Conservation (phyloP, 2,888 invertebrate species). For the Caenorhabditis imperialis region DNA sequence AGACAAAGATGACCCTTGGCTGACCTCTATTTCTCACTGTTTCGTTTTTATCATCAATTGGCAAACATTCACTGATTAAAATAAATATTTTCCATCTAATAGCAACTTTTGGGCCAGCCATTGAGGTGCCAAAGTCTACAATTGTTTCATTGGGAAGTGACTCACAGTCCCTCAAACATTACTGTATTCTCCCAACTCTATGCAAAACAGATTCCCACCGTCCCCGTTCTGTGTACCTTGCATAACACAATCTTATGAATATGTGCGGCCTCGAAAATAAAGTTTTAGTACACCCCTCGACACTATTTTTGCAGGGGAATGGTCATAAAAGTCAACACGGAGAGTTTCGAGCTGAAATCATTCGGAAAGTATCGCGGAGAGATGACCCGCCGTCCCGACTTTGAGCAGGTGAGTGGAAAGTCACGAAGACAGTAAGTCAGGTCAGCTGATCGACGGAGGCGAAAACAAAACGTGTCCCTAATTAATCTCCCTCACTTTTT, state of each 20-base stretch:
- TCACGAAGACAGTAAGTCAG: background rate
- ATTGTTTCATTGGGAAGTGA: no score
- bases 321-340: constrained; percentile 47
- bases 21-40: no score
- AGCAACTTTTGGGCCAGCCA: no score
- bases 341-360: constrained; percentile 33
- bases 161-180: no score
- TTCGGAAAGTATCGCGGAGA: constrained; percentile 33
- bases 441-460: constrained; percentile 6
- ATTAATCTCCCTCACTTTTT: constrained; percentile 36
- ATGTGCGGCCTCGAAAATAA: no score
- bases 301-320: constrained; percentile 9
- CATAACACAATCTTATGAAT: no score
- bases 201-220: no score
- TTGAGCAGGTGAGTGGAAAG: constrained; percentile 21
- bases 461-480: constrained; percentile 36
- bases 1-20: no score
- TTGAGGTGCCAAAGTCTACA: no score
- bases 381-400: constrained; percentile 15
- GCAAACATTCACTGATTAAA: background rate
- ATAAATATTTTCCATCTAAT: background rate
- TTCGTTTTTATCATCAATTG: background rate
- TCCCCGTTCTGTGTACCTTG: no score
- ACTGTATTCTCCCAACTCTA: no score
- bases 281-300: constrained; percentile 4